These are phyloP conservation scores for Melanostoma scalare DNA, from an alignment of 2,888 invertebrate species.

Conservation along the genomic window DNA sequence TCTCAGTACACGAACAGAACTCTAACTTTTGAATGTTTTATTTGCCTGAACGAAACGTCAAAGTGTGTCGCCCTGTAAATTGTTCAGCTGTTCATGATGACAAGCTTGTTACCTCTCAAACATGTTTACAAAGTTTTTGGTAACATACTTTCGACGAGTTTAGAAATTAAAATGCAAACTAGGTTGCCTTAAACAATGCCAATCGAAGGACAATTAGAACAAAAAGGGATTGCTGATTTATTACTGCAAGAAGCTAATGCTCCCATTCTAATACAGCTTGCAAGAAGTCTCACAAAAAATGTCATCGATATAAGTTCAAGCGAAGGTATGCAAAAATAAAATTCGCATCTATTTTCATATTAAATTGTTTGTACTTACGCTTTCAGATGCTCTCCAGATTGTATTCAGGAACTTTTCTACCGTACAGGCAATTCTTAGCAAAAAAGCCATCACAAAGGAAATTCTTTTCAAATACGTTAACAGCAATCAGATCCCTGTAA, in stretches of 20 bases:
- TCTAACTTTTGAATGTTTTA: too few relatives aligned
- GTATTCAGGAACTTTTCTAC: constrained; percentile 83
- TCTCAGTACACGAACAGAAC: too few relatives aligned
- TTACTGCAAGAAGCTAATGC: constrained; percentile 76
- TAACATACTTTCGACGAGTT: constrained; percentile 6
- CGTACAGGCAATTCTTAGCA: constrained; percentile 82
- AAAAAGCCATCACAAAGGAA: constrained; percentile 83
- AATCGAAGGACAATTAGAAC: constrained; percentile 74
- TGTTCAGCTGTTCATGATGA: constrained; percentile 21
- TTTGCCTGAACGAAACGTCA: too few relatives aligned
- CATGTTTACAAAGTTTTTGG: constrained; percentile 36
- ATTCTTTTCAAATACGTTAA: constrained; percentile 84
- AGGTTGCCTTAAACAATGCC: constrained; percentile 74
- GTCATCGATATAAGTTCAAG: constrained; percentile 75
- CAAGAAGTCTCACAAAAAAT: constrained; percentile 77
- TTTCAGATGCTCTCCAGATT: constrained; percentile 83
- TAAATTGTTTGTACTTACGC: constrained; percentile 65
- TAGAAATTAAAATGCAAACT: constrained; percentile 21
- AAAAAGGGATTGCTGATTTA: constrained; percentile 76
- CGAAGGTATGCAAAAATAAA: constrained; percentile 74
- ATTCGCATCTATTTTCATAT: background rate
- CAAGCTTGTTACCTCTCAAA: background rate
- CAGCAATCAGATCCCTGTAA: constrained; percentile 81
- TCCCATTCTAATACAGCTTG: constrained; percentile 75
- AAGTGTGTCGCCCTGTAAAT: too few relatives aligned